Evolutionary conservation across 2,797 vertebrate species (phyloP), one percentile per base, ranked within the genome.

Genomic region (Rhinophrynus dorsalis): DNA sequence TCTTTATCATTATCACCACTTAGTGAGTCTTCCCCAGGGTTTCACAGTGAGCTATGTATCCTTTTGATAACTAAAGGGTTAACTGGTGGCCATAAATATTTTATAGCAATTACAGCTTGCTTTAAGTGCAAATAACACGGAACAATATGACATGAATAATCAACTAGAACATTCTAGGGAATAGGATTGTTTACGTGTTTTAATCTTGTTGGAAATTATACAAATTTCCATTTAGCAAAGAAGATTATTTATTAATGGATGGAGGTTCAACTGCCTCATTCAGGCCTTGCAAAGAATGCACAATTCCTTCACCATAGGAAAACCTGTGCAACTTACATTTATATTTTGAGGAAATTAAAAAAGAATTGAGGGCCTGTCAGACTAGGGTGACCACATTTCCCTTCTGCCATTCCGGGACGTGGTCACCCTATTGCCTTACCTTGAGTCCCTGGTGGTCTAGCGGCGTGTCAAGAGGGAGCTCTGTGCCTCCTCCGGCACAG

Each of bases 101-200:
- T 72, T 26, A 72, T 72, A 12, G 12, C 12, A 60, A 60, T 72
- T 72, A 72, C 60, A 51, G 47, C 42, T 72, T 33, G 62, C 68
- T 64, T 64, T 57, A 56, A 55, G 33, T 27, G 35, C 67, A 70
- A 62, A 63, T 60, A 70, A 57, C 33, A 59, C 64, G 60, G 51
- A 72, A 72, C 68, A 72, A 72, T 58, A 72, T 50, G 32, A 64
- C 51, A 64, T 64, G 57, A 64, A 72, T 72, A 72, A 72, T 72
- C 68, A 64, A 57, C 51, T 18, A 58, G 52, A 57, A 47, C 15
- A 47, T 64, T 56, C 68, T 18, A 57, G 60, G 68, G 60, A 64
- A 72, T 58, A 48, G 42, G 18, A 72, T 54, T 50, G 23, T 72
- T 58, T 52, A 64, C 68, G 64, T 72, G 68, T 72, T 72, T 69